Percentiles rank a stretch among this genome's conserved stretches.
Evolutionary conservation across 2,113 vertebrate genomes (phyloP).

Genomic region (Proteles cristata): DNA sequence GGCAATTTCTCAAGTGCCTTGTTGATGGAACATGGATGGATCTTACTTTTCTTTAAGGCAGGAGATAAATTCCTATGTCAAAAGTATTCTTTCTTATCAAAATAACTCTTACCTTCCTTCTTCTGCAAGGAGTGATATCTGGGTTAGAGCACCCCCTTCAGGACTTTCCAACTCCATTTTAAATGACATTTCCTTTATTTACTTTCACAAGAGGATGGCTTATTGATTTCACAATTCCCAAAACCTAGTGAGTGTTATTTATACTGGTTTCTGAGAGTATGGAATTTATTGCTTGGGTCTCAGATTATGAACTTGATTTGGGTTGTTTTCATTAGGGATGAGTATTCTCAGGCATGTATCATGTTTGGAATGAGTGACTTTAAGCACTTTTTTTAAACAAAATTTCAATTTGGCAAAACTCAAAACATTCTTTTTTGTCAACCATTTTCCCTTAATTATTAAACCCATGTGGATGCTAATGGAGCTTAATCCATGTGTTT

Average conservation of each 20-base stretch:
- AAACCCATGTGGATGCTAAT: constrained; percentile 72
- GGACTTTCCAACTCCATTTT: neutral
- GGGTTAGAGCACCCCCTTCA: neutral
- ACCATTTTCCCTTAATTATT: constrained; percentile 72
- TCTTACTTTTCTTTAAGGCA: neutral
- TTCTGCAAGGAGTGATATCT: neutral
- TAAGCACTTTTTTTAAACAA: neutral
- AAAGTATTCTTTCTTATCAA: neutral
- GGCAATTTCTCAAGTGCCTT: neutral
- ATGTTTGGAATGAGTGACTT: constrained; percentile 41
- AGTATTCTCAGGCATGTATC: constrained; percentile 3
- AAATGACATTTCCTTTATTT: neutral
- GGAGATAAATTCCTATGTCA: neutral
- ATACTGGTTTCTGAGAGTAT: neutral
- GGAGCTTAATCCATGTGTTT: constrained; percentile 71
- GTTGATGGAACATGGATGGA: neutral
- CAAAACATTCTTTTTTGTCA: constrained; percentile 58
- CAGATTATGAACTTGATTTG: neutral
- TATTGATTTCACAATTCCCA: neutral
- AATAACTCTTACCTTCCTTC: neutral
- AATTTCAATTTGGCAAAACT: constrained; percentile 55
- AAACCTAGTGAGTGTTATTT: neutral
- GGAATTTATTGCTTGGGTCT: neutral
- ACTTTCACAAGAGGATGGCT: neutral
- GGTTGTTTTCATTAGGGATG: constrained; percentile 6